A percentile compares a stretch with the other conserved stretches of the same genome.
phyloP scores from a whole-genome alignment of 2,888 invertebrate genomes.

The Leptodirus hochenwartii region DNA sequence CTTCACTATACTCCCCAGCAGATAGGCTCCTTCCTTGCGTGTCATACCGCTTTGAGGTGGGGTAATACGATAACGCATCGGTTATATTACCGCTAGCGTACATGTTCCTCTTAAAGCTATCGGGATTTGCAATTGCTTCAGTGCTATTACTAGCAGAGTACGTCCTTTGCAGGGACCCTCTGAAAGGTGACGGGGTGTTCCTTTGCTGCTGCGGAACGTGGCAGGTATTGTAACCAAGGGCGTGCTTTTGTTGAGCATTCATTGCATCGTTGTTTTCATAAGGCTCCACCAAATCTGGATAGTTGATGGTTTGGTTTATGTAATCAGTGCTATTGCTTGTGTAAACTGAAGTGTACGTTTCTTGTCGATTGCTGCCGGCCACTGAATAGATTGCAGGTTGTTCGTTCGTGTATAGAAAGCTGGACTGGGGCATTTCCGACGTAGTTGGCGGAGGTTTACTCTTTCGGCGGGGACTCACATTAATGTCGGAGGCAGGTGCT shows the following conservation, averaged over 20 bases:
- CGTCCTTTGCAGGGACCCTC: constrained; percentile 36
- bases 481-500: constrained; percentile 30
- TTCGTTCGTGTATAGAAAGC: constrained; percentile 30
- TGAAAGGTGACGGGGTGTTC: constrained; percentile 16
- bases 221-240: no score
- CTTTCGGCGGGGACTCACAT: constrained; percentile 32
- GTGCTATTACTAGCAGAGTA: constrained; percentile 31
- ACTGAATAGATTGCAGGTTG: constrained; percentile 58
- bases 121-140: constrained; percentile 35
- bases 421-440: constrained; percentile 20
- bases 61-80: constrained; percentile 67
- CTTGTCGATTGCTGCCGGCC: constrained; percentile 50
- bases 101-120: constrained; percentile 46
- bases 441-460: constrained; percentile 21
- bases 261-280: constrained; percentile 29
- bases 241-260: constrained; percentile 18
- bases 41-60: constrained; percentile 46
- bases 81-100: constrained; percentile 57
- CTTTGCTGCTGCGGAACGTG: constrained; percentile 18
- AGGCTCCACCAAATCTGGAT: constrained; percentile 49
- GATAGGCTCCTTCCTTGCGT: constrained; percentile 32
- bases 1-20: constrained; percentile 35
- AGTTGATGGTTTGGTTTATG: constrained; percentile 39
- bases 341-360: constrained; percentile 55
- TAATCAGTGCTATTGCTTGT: constrained; percentile 46